These are phyloP conservation scores for Bungarus multicinctus DNA, from an alignment of 2,113 vertebrate genomes.

Conservation along the genomic window DNA sequence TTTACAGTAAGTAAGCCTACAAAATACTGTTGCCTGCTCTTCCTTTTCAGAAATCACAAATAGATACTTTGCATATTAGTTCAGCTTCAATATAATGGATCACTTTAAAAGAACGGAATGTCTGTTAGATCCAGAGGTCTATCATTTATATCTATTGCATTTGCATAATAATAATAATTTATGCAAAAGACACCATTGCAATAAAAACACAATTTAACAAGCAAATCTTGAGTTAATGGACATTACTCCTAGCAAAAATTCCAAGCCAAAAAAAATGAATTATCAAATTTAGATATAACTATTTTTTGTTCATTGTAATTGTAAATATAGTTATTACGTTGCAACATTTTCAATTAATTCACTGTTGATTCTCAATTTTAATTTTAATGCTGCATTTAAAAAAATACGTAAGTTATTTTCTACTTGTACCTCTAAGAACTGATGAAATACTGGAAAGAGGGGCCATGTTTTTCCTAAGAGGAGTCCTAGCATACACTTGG, in stretches of 20 bases:
- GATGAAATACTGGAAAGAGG: slow-evolving; percentile 97
- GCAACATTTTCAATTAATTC: not conserved
- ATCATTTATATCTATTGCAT: not conserved
- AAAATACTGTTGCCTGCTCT: not conserved
- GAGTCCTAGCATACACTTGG: slow-evolving; percentile 98
- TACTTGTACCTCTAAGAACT: slow-evolving; percentile 93
- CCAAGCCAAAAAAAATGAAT: not conserved
- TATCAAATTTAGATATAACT: not conserved
- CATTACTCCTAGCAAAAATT: not conserved
- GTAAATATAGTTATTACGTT: not conserved
- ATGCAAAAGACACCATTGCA: not conserved
- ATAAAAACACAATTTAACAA: not conserved
- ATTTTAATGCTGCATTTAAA: not conserved
- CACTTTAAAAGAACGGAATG: not conserved
- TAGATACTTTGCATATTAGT: not conserved
- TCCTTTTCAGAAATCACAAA: not conserved
- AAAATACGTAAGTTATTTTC: not conserved
- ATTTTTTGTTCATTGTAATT: not conserved
- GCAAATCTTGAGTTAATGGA: not conserved
- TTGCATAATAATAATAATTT: not conserved
- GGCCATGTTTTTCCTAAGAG: slow-evolving; percentile 98
- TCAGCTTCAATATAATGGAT: not conserved
- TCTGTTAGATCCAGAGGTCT: not conserved
- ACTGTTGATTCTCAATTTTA: not conserved
- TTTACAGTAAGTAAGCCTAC: not conserved